Conservation (phyloP, 2,888 invertebrate genomes). For the Dexiosoma caninum region DNA sequence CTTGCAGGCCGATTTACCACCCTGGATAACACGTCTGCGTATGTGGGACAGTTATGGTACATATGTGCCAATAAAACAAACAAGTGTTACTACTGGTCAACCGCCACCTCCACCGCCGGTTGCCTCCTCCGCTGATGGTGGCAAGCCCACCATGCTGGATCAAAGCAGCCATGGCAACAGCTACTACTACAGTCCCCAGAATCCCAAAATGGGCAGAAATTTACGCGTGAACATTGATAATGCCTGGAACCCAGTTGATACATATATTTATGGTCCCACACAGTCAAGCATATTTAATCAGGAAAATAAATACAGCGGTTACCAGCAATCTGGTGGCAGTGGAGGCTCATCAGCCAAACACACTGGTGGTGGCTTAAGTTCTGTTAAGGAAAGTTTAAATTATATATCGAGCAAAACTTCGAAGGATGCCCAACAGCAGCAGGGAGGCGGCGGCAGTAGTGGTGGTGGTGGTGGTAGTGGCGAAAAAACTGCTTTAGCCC, state of each 20-base stretch:
- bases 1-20: constrained; percentile 76
- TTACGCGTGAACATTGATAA: constrained; percentile 77
- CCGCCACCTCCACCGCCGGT: constrained; percentile 75
- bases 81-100: constrained; percentile 74
- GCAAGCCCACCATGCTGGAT: constrained; percentile 72
- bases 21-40: constrained; percentile 84
- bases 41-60: constrained; percentile 86
- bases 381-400: constrained; percentile 76
- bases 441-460: constrained; percentile 6
- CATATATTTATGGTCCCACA: constrained; percentile 78
- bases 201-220: constrained; percentile 76
- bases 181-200: constrained; percentile 77
- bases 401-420: constrained; percentile 70
- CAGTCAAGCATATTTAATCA: constrained; percentile 78
- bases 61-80: constrained; percentile 77
- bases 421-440: constrained; percentile 58
- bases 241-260: constrained; percentile 78
- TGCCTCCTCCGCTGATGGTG: constrained; percentile 72
- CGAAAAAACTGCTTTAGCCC: constrained; percentile 66
- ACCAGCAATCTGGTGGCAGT: constrained; percentile 69
- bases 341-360: constrained; percentile 65
- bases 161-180: constrained; percentile 71
- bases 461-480: constrained; percentile 44
- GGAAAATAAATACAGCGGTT: constrained; percentile 77
- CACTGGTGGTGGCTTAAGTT: constrained; percentile 66